Percentiles rank a stretch among this genome's conserved stretches.
Evolutionary conservation across 2,888 invertebrate species (phyloP).

Genomic region (Schrankia costaestrigalis): DNA sequence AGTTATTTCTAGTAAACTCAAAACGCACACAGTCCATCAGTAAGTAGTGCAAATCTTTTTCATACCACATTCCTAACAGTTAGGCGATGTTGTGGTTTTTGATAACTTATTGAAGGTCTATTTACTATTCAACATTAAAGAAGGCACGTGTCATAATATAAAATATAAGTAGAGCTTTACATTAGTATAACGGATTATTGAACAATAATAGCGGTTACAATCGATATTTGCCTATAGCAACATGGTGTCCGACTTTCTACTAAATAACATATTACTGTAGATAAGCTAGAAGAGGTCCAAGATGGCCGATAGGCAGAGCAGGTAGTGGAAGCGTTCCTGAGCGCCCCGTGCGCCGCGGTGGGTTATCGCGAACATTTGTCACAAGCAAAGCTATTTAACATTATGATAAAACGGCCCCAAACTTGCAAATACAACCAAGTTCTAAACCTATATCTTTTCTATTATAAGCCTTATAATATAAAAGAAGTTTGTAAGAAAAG

Average conservation of each 20-base stretch:
- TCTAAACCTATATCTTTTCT: constrained; percentile 17
- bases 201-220: constrained; percentile 19
- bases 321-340: constrained; percentile 36
- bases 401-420: constrained; percentile 40
- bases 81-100: too few species aligned
- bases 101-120: too few species aligned
- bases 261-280: constrained; percentile 55
- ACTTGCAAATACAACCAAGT: constrained; percentile 26
- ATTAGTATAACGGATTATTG: too few species aligned
- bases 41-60: too few species aligned
- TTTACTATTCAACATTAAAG: too few species aligned
- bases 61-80: too few species aligned
- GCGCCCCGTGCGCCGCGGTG: constrained; percentile 33
- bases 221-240: constrained; percentile 30
- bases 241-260: constrained; percentile 46
- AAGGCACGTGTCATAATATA: too few species aligned
- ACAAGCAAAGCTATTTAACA: constrained; percentile 41
- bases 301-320: constrained; percentile 55
- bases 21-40: too few species aligned
- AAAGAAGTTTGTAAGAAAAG: constrained; percentile 25
- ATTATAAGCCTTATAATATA: constrained; percentile 13
- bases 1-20: too few species aligned
- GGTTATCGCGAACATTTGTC: constrained; percentile 54
- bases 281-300: constrained; percentile 58
- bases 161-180: too few species aligned